phyloP scores from a whole-genome alignment of 2,797 vertebrate genomes.

The Antennarius maculatus region DNA sequence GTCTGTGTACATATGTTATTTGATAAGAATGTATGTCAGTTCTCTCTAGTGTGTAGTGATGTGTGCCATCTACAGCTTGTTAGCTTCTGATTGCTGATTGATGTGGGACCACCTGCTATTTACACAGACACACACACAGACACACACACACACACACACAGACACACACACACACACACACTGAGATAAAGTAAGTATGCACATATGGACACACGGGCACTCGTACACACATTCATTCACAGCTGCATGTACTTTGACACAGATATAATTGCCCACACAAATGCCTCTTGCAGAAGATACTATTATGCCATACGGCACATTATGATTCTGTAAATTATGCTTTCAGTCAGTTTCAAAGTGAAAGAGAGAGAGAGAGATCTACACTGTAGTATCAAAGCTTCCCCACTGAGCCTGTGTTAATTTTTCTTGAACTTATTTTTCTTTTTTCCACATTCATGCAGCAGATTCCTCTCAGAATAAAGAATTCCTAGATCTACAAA shows the following conservation, averaged over 20 bases:
- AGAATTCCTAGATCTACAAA: not conserved
- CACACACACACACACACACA: conserved; percentile 5
- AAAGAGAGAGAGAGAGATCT: conserved; percentile 5
- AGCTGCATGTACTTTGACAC: conserved; percentile 48
- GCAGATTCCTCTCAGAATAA: not conserved
- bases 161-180: conserved; percentile 9
- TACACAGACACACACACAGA: not conserved
- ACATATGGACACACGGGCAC: conserved; percentile 19
- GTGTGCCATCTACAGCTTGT: conserved; percentile 53
- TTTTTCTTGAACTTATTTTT: not conserved
- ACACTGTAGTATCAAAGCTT: conserved; percentile 5
- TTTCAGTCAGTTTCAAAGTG: conserved; percentile 39
- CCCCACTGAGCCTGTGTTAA: not conserved
- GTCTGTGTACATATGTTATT: conserved; percentile 22
- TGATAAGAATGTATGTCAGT: conserved; percentile 28
- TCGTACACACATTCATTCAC: conserved; percentile 7
- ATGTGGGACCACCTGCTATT: conserved; percentile 47
- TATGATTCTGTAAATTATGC: conserved; percentile 65
- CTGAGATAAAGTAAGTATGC: conserved; percentile 10
- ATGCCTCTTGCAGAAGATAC: conserved; percentile 49
- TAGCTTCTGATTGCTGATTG: conserved; percentile 64
- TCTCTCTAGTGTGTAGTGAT: conserved; percentile 42
- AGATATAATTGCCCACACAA: conserved; percentile 18
- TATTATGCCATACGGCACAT: conserved; percentile 61
- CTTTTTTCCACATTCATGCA: not conserved